phyloP scores from a whole-genome alignment of 2,797 vertebrate genomes.

The Pipistrellus pygmaeus region DNA sequence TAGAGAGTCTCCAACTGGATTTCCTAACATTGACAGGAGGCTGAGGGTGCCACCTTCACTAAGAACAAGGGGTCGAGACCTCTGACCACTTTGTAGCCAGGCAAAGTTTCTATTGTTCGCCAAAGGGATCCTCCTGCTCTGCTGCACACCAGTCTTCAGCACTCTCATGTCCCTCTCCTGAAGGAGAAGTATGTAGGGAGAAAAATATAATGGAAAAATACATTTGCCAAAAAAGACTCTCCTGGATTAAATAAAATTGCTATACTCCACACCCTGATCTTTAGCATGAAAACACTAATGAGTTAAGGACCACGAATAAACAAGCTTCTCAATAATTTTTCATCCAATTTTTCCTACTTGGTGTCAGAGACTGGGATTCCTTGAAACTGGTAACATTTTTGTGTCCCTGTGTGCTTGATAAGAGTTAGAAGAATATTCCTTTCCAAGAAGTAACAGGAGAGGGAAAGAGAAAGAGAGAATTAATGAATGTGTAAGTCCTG shows the following conservation, averaged over 20 bases:
- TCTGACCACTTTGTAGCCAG: not conserved
- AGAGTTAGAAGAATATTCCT: not conserved
- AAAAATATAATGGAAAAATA: slow-evolving; percentile 3
- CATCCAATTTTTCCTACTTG: not conserved
- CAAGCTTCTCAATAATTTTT: not conserved
- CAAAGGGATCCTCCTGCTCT: not conserved
- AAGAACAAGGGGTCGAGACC: not conserved
- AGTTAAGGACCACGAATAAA: not conserved
- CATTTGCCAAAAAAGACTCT: slow-evolving; percentile 30
- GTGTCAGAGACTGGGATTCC: not conserved
- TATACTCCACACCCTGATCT: not conserved
- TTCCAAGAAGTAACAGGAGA: not conserved
- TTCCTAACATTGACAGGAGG: not conserved
- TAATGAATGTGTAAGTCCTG: not conserved
- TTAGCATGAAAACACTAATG: not conserved
- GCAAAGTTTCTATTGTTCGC: not conserved
- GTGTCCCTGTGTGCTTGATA: not conserved
- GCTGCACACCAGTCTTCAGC: not conserved
- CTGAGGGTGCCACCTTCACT: not conserved
- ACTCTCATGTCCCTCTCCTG: not conserved
- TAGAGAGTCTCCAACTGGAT: not conserved
- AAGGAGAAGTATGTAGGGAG: not conserved
- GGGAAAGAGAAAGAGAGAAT: not conserved
- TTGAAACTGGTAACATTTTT: not conserved
- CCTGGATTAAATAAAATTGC: not conserved